Percentiles rank a stretch among this genome's conserved stretches.
These are phyloP conservation scores for Chrysogorgia sp. DNA, from an alignment of 92 coral and sea anemone species.

Conservation along the genomic window DNA sequence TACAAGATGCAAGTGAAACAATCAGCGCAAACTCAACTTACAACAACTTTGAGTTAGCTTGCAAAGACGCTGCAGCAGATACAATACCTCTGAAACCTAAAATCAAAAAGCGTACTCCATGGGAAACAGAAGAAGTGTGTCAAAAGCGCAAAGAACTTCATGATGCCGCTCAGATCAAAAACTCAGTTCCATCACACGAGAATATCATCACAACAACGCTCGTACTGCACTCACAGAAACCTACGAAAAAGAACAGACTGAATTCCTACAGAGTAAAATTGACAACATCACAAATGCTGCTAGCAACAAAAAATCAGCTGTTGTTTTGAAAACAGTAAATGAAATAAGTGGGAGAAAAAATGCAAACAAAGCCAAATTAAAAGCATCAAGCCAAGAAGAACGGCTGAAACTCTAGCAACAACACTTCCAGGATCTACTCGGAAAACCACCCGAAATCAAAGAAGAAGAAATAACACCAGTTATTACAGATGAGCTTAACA, in stretches of 20 bases:
- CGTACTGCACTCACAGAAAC: slow-evolving; percentile 1
- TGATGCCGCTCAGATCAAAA: background rate
- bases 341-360: slow-evolving; percentile 55
- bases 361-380: slow-evolving; percentile 17
- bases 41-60: slow-evolving; percentile 37
- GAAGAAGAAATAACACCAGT: slow-evolving; percentile 25
- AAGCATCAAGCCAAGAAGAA: slow-evolving; percentile 23
- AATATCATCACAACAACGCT: background rate
- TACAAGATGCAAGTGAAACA: slow-evolving; percentile 9
- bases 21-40: slow-evolving; percentile 4
- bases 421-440: slow-evolving; percentile 59
- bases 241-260: background rate
- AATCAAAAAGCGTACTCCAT: slow-evolving; percentile 17
- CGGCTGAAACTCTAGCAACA: slow-evolving; percentile 16
- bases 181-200: background rate
- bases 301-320: slow-evolving; percentile 10
- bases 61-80: slow-evolving; percentile 35
- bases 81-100: slow-evolving; percentile 33
- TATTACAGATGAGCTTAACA: slow-evolving; percentile 33
- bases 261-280: slow-evolving; percentile 1
- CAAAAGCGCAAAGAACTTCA: slow-evolving; percentile 13
- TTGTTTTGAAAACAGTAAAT: slow-evolving; percentile 49
- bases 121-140: slow-evolving; percentile 22
- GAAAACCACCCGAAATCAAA: slow-evolving; percentile 43
- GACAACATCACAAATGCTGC: slow-evolving; percentile 20